Evolutionary conservation across 2,797 vertebrate species (phyloP), one percentile per base, ranked within the genome.

Genomic region (Oreochromis mossambicus): DNA sequence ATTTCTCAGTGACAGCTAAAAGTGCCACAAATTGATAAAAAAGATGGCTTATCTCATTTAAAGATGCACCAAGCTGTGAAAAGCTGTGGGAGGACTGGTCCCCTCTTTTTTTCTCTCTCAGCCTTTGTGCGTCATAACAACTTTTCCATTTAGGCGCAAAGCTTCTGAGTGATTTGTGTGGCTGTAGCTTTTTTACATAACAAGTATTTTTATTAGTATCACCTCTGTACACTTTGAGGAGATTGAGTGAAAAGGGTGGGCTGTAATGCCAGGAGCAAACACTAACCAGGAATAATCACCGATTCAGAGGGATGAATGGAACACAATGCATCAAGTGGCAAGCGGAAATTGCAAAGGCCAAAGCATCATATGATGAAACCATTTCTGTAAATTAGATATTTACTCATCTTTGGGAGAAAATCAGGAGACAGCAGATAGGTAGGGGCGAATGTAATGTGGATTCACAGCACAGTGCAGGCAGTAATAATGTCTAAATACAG

Each of bases 381-480:
- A 89, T 86, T 90, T 90, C 84, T 86, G 83, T 78, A 92, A 92
- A 92, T 93, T 79, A 90, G 89, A 90, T 91, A 86, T 93, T 89
- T 91, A 90, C 88, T 92, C 89, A 86, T 89, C 56, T 89, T 85
- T 80, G 80, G 36, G 61, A 43, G 84, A 79, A 89, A 92, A 89
- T 41, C 41, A 14, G 66, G 55, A 48, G 70, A 82, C 76, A 66
- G 54, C 9, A 48, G 77, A 21, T 32, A 15, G 77, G 81, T 17
- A 21, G 50, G 6, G 21, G 80, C 36, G 75, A 80, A 78, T 58
- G 73, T 85, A 77, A 91, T 84, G 88, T 83, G 61, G 77, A 82
- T 86, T 84, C 70, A 86, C 83, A 84, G 87, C 85, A 86, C 73
- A 86, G 66, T 86, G 83, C 83, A 85, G 89, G 51, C 77, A 21